Conservation (phyloP, 2,888 invertebrate species). For the Heliconius aoede region DNA sequence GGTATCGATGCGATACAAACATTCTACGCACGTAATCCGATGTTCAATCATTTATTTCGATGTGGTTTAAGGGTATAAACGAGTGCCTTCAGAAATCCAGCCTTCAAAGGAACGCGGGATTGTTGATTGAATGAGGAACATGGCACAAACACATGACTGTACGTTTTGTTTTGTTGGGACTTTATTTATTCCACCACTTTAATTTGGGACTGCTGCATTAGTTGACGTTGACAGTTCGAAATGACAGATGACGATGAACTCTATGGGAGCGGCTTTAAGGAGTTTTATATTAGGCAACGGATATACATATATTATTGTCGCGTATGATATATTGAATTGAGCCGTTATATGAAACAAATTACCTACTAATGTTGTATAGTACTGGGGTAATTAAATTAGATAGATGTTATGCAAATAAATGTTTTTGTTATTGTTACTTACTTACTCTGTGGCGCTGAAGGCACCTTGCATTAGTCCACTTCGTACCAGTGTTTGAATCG, state of each 20-base stretch:
- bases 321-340: conserved; percentile 44
- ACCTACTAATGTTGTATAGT: conserved; percentile 40
- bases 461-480: conserved; percentile 71
- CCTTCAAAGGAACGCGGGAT: conserved; percentile 77
- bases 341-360: conserved; percentile 30
- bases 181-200: conserved; percentile 16
- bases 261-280: conserved; percentile 16
- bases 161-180: conserved; percentile 49
- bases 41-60: conserved; percentile 57
- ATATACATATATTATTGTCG: conserved; percentile 37
- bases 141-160: conserved; percentile 59
- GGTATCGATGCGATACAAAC: conserved; percentile 10
- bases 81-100: conserved; percentile 82
- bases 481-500: conserved; percentile 51
- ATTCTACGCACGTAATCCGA: conserved; percentile 46
- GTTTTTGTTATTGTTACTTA: conserved; percentile 32
- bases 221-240: conserved; percentile 26
- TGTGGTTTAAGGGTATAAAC: conserved; percentile 74
- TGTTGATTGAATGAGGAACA: conserved; percentile 72
- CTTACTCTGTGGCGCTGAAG: conserved; percentile 71
- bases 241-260: conserved; percentile 27
- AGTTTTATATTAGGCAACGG: conserved; percentile 25
- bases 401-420: conserved; percentile 32
- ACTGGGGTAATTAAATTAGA: conserved; percentile 32
- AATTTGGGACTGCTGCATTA: conserved; percentile 35